Base-by-base conservation (phyloP, 2,113 vertebrate species). In the Gallinago jamesoni region DNA sequence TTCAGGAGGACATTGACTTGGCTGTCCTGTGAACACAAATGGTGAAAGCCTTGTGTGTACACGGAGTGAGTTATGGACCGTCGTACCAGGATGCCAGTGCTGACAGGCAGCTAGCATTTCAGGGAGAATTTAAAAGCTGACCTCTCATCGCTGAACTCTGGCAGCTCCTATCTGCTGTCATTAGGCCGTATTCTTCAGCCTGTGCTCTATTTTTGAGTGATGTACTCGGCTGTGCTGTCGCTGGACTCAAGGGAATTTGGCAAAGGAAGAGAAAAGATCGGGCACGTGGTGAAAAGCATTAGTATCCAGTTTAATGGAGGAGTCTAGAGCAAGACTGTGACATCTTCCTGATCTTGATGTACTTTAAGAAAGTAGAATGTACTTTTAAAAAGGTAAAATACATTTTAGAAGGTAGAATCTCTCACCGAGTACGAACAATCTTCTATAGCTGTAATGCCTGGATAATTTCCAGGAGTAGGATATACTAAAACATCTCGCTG, bases 91-190 rank as follows among this genome's bases (percentile, higher is more conserved):
- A 39, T 90, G 83, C 62, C 77, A 66, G 53, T 50, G 80, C 62
- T 93, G 94, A 85, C 66, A 75, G 57, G 45, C 80, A 90, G 56
- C 84, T 78, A 30, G 6, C 23, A 14, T 66, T 94, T 72, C 66
- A 78, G 76, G 43, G 43, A 74, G 56, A 56, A 73, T 82, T 95
- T 87, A 75, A 70, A 66, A 87, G 75, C 62, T 80, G 91, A 90
- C 77, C 77, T 92, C 48, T 87, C 62, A 21, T 91, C 0, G 1
- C 70, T 89, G 84, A 92, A 57, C 70, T 56, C 91, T 93, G 84
- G 86, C 91, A 92, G 77, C 62, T 92, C 45, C 0, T 60, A 75
- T 57, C n/a, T 91, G 45, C 66, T 85, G 80, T 91, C 48, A 84
- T 90, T 78, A 79, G 78, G 62, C 84, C 53, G 18, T 16, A 24